Conservation (phyloP, 2,888 invertebrate species). For the Pseudoips prasinana region DNA sequence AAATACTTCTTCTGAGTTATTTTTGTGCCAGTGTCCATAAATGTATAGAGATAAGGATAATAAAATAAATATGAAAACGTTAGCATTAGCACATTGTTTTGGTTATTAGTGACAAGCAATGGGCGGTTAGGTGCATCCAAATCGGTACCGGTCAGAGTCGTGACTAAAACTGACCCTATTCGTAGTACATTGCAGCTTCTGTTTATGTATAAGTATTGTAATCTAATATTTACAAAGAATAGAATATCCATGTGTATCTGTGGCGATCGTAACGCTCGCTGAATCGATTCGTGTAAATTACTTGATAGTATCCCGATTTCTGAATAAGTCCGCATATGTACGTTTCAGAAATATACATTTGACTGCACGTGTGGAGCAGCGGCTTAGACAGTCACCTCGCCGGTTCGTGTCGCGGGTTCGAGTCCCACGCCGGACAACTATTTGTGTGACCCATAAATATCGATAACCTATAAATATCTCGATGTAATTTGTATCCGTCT, state of each 20-base stretch:
- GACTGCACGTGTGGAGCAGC: no score
- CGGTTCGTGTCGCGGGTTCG: no score
- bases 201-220: constrained; percentile 32
- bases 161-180: constrained; percentile 52
- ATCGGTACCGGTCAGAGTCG: constrained; percentile 59
- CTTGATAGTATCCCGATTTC: no score
- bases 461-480: no score
- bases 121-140: constrained; percentile 54
- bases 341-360: no score
- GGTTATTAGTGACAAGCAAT: constrained; percentile 63
- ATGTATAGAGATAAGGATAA: constrained; percentile 15
- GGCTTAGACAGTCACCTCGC: no score
- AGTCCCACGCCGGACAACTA: no score
- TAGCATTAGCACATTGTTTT: constrained; percentile 60
- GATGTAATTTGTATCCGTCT: no score
- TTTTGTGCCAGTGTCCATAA: constrained; percentile 29
- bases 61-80: constrained; percentile 33
- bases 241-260: constrained; percentile 23
- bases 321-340: no score
- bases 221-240: constrained; percentile 24
- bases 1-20: no score
- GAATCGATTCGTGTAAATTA: no score
- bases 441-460: no score
- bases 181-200: constrained; percentile 31
- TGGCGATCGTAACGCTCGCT: neutral